These are phyloP conservation scores for Etheostoma spectabile DNA, from an alignment of 2,113 vertebrate genomes.

Conservation along the genomic window DNA sequence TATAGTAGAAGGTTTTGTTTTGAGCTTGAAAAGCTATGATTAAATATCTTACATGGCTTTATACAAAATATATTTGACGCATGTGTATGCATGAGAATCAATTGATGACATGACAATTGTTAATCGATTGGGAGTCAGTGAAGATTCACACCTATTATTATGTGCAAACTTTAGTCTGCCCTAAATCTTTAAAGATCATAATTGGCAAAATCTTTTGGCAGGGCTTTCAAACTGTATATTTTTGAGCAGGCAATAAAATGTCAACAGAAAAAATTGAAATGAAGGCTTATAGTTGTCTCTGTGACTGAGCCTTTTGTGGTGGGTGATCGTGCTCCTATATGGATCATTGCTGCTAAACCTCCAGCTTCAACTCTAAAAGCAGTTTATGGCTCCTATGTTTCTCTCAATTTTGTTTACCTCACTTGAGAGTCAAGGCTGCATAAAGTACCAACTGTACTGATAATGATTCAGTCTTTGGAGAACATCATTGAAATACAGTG, in stretches of 20 bases:
- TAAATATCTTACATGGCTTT: too few species aligned
- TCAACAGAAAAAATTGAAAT: slow-evolving; percentile 36
- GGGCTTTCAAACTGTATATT: not conserved
- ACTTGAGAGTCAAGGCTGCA: not conserved
- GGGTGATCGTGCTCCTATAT: not conserved
- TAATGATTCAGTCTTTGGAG: not conserved
- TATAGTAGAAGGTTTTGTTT: too few species aligned
- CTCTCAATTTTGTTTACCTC: not conserved
- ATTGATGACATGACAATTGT: too few species aligned
- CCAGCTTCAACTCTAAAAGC: not conserved
- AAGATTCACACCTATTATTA: too few species aligned
- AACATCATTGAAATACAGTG: not conserved
- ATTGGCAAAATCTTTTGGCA: not conserved
- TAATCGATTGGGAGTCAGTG: too few species aligned
- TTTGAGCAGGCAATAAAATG: slow-evolving; percentile 22
- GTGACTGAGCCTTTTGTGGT: slow-evolving; percentile 33
- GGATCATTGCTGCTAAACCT: slow-evolving; percentile 25
- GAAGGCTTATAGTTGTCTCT: slow-evolving; percentile 47
- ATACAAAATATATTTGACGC: too few species aligned
- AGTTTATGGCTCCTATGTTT: slow-evolving; percentile 6
- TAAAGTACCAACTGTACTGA: not conserved
- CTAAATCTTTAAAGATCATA: not conserved
- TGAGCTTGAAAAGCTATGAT: too few species aligned
- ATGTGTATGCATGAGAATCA: too few species aligned
- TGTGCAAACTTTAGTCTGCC: not conserved